A percentile compares a stretch with the other conserved stretches of the same genome.
These are phyloP conservation scores for Smittia aterrima DNA, from an alignment of 2,888 invertebrate genomes.

Conservation along the genomic window DNA sequence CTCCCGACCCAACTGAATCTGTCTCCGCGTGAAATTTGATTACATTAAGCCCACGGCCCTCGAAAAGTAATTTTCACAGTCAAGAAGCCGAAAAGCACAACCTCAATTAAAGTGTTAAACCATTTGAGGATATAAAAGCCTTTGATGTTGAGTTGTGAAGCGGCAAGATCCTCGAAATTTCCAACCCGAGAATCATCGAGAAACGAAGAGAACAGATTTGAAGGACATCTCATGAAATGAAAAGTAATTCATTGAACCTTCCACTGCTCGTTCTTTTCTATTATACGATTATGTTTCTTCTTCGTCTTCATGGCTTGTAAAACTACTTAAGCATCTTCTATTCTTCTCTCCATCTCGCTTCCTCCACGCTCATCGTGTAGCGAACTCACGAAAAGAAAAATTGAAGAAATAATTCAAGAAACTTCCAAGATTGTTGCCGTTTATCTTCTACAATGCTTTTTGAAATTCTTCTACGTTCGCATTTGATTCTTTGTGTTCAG, in stretches of 20 bases:
- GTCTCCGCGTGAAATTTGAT: background rate
- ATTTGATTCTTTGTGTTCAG: background rate
- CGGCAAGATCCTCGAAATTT: background rate
- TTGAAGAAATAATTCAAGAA: conserved; percentile 21
- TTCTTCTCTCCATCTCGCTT: no score
- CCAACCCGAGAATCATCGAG: background rate
- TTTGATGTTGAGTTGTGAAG: background rate
- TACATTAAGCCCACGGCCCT: background rate
- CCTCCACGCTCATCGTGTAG: background rate
- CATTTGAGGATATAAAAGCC: background rate
- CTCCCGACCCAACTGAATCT: background rate
- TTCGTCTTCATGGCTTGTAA: conserved; percentile 21
- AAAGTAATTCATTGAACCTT: conserved; percentile 33
- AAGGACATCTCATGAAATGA: conserved; percentile 29
- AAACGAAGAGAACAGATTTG: background rate
- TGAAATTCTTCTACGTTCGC: background rate
- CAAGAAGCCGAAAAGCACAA: background rate
- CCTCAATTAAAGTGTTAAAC: background rate
- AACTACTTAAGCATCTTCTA: conserved; percentile 20
- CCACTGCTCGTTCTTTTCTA: background rate
- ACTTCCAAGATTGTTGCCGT: conserved; percentile 33
- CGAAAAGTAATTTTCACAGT: background rate
- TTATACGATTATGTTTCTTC: conserved; percentile 22
- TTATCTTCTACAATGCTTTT: conserved; percentile 16
- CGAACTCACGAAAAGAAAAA: conserved; percentile 15